phyloP scores from a whole-genome alignment of 2,113 vertebrate species.

The Pelvicachromis taeniatus region DNA sequence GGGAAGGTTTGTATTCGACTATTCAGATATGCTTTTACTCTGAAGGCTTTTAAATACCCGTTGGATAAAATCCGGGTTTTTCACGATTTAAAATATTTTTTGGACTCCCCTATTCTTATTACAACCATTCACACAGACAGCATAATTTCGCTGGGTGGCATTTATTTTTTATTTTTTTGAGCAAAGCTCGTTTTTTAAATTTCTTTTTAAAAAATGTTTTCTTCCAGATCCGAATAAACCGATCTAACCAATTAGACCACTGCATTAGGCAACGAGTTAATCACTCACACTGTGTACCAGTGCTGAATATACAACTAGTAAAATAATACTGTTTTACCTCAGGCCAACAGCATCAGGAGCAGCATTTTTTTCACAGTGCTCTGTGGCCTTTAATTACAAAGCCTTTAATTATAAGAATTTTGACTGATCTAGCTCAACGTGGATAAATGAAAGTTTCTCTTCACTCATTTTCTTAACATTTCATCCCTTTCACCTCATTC shows the following conservation, averaged over 20 bases:
- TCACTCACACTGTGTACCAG: too few relatives aligned
- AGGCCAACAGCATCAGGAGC: too few relatives aligned
- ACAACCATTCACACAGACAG: not conserved
- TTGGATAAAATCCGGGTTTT: not conserved
- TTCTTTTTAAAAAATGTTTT: too few relatives aligned
- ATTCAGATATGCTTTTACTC: not conserved
- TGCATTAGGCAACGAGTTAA: too few relatives aligned
- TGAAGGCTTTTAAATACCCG: not conserved
- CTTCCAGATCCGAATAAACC: too few relatives aligned
- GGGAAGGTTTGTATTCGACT: slow-evolving; percentile 79
- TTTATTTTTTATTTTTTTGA: too few relatives aligned
- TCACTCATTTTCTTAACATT: not conserved
- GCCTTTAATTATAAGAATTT: not conserved
- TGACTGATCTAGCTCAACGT: not conserved
- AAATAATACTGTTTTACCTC: too few relatives aligned
- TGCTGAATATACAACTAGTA: too few relatives aligned
- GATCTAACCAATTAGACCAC: too few relatives aligned
- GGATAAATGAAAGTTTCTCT: not conserved
- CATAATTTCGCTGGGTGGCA: not conserved
- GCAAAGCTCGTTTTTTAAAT: too few relatives aligned
- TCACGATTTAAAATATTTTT: too few relatives aligned
- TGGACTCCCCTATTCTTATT: too few relatives aligned
- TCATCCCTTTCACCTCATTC: not conserved
- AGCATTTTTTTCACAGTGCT: not conserved
- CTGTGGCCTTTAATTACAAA: not conserved